Conservation (phyloP, 2,797 vertebrate species). For the Falco rusticolus region DNA sequence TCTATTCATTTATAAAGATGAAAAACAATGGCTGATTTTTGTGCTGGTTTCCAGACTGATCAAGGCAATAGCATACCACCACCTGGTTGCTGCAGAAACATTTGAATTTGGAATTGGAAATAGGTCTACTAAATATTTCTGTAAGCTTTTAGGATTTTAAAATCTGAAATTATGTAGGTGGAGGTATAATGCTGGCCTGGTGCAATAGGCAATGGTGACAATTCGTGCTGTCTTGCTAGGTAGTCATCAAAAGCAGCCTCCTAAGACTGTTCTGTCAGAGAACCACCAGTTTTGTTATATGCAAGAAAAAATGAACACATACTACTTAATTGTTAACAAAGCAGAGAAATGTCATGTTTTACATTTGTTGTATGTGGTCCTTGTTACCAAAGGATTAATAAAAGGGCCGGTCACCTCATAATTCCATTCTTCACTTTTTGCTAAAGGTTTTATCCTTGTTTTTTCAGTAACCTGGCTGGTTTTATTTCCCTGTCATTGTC, state of each 20-base stretch:
- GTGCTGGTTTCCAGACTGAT: background rate
- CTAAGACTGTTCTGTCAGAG: background rate
- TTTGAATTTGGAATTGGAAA: background rate
- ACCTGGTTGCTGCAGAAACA: background rate
- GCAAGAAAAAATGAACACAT: background rate
- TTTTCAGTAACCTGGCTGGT: background rate
- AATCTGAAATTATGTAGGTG: background rate
- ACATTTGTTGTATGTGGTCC: background rate
- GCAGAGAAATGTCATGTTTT: background rate
- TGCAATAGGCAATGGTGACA: background rate
- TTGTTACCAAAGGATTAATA: background rate
- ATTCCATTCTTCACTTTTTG: background rate
- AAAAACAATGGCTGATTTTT: background rate
- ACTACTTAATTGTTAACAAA: background rate
- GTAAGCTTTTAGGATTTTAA: background rate
- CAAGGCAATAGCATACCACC: background rate
- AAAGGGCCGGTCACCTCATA: background rate
- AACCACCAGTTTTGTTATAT: background rate
- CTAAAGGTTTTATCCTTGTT: background rate
- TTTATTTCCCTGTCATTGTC: background rate
- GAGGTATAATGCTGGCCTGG: background rate
- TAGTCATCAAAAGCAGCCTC: background rate
- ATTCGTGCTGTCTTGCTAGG: background rate
- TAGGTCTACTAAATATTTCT: background rate
- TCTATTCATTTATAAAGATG: background rate